Evolutionary conservation across 2,797 vertebrate species (phyloP).

Genomic region (Psittacula derbiana): DNA sequence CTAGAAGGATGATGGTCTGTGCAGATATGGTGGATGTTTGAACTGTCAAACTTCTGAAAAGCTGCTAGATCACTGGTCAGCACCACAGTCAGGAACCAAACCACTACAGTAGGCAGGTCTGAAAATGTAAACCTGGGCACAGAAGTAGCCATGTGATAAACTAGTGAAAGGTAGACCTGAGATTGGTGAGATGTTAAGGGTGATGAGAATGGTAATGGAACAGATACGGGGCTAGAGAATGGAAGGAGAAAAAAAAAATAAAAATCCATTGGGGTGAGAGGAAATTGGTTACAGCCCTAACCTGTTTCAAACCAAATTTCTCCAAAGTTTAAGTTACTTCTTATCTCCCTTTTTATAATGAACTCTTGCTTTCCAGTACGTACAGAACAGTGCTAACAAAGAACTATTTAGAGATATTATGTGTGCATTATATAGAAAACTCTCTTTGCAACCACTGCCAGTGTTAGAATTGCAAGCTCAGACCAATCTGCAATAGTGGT

Average conservation of each 20-base stretch:
- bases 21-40: not conserved
- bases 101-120: not conserved
- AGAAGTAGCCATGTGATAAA: not conserved
- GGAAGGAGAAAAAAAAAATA: fast-evolving
- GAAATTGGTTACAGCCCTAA: not conserved
- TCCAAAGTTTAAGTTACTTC: not conserved
- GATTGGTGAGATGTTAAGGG: not conserved
- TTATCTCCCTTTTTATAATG: not conserved
- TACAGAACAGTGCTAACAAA: not conserved
- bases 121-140: not conserved
- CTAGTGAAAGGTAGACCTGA: not conserved
- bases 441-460: fast-evolving
- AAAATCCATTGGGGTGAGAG: fast-evolving
- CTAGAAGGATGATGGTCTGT: not conserved
- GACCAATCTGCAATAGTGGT: not conserved
- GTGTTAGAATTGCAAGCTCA: not conserved
- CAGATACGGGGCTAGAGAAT: not conserved
- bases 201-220: not conserved
- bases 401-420: not conserved
- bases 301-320: not conserved
- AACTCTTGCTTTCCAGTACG: not conserved
- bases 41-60: not conserved
- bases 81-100: not conserved
- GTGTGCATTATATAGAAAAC: not conserved
- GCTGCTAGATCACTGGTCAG: not conserved